Evolutionary conservation across 1,140 invertebrate species (phyloP).

Genomic region (Maconellicoccus hirsutus): DNA sequence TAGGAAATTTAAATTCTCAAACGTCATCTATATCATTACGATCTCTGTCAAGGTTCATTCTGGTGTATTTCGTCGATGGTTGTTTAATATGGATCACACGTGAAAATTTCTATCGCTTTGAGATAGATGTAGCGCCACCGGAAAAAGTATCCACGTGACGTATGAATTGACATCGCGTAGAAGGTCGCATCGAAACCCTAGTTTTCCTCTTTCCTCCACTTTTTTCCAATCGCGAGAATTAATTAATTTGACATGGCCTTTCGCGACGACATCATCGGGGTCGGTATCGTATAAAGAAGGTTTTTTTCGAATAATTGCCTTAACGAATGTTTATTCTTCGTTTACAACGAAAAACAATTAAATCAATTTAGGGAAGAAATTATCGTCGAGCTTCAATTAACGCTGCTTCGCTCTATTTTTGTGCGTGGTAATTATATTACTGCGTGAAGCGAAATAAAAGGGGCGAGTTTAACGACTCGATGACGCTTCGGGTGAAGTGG

Average conservation of each 20-base stretch:
- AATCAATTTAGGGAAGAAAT: background rate
- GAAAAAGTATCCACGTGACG: too few relatives aligned
- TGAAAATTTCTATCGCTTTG: too few relatives aligned
- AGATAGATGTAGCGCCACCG: too few relatives aligned
- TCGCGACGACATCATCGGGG: background rate
- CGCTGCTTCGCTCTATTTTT: background rate
- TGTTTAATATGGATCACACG: too few relatives aligned
- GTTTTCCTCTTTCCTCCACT: too few relatives aligned
- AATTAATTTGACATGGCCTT: constrained; percentile 5
- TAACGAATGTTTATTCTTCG: constrained; percentile 4
- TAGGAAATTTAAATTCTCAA: too few relatives aligned
- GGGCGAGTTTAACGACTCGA: background rate
- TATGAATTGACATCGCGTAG: too few relatives aligned
- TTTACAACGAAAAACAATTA: background rate
- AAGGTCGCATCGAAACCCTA: too few relatives aligned
- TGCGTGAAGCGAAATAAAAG: background rate
- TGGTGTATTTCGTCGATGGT: too few relatives aligned
- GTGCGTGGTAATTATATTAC: background rate
- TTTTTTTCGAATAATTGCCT: constrained; percentile 1
- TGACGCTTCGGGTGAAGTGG: background rate
- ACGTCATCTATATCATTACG: too few relatives aligned
- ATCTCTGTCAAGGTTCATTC: too few relatives aligned
- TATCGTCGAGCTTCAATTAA: background rate
- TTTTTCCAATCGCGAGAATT: background rate
- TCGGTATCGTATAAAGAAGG: too few relatives aligned